phyloP scores from a whole-genome alignment of 2,888 invertebrate genomes.

The Drosophila colorata region DNA sequence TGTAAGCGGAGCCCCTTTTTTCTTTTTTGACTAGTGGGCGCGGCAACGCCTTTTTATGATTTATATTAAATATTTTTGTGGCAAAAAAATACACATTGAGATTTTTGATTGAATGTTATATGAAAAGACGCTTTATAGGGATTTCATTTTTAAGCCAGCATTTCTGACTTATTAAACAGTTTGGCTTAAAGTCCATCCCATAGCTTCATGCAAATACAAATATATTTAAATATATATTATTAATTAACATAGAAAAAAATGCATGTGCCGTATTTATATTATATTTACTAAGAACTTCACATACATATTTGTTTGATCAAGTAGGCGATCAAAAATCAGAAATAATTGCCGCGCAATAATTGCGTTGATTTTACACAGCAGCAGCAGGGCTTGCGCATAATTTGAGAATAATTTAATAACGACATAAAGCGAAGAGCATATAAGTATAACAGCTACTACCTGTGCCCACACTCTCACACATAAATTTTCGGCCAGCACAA shows the following conservation, averaged over 20 bases:
- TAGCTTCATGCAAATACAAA: no score
- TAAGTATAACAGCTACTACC: constrained; percentile 12
- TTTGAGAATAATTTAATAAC: constrained; percentile 48
- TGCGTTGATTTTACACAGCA: constrained; percentile 12
- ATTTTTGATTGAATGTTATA: constrained; percentile 4
- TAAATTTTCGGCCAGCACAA: constrained; percentile 64
- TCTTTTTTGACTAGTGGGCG: constrained; percentile 43
- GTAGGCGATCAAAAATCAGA: constrained; percentile 1
- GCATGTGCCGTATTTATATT: neutral
- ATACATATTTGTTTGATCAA: neutral
- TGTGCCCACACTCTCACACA: constrained; percentile 27
- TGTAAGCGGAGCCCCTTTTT: constrained; percentile 4
- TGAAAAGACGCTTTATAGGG: neutral
- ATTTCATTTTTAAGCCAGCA: neutral
- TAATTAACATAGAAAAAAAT: no score
- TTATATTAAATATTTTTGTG: constrained; percentile 41
- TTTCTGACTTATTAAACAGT: neutral
- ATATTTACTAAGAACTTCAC: neutral
- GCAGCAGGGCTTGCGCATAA: constrained; percentile 4
- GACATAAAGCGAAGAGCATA: constrained; percentile 4
- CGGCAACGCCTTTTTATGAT: constrained; percentile 24
- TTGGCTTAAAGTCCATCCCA: no score
- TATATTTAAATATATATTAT: no score
- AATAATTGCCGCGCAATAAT: neutral
- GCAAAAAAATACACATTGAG: neutral